Evolutionary conservation across 2,888 invertebrate genomes (phyloP), one percentile per base, ranked within the genome.

Genomic region (Cetonia aurata): DNA sequence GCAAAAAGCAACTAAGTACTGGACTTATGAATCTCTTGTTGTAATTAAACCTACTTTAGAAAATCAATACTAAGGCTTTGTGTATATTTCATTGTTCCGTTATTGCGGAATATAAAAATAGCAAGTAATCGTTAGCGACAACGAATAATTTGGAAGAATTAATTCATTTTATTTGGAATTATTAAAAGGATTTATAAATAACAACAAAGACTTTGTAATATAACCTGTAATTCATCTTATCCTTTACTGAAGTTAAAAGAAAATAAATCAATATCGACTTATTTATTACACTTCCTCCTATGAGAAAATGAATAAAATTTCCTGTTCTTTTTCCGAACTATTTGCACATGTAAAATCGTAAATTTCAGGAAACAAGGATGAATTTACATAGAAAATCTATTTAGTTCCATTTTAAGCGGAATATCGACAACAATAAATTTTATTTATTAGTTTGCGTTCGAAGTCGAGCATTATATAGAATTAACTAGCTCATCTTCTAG

Each of bases 1-100:
- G 72, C 73, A 73, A 73, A 73, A 73, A 67, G 44, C 56, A 44
- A n/a, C 56, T 31, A n/a, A n/a, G n/a, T n/a, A 33, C 25, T 8
- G n/a, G 25, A 52, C 25, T 17, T 52, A 19, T 12, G 17, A 4
- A 4, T 52, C 10, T 52, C 6, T 3, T 17, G 15, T 25, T 12
- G 9, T 25, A 25, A 25, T 52, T 19, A 52, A 12, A 52, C 25
- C 48, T 48, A 15, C 3, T 13, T 46, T 48, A 48, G 37, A 37
- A 37, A 37, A 37, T 37, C 8, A 1, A 37, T 8, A 37, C 8
- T 37, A 8, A 3, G 10, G 48, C 19, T 25, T 52, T 52, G 25
- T 52, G 1, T 52, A 8, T n/a, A 9, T 17, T 50, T 8, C 50
- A 50, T 48, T n/a, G 6, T 4, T n/a, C 13, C 19, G 15, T 17